Base-by-base conservation (phyloP, 2,113 vertebrate genomes). In the Brevimyrus niger region DNA sequence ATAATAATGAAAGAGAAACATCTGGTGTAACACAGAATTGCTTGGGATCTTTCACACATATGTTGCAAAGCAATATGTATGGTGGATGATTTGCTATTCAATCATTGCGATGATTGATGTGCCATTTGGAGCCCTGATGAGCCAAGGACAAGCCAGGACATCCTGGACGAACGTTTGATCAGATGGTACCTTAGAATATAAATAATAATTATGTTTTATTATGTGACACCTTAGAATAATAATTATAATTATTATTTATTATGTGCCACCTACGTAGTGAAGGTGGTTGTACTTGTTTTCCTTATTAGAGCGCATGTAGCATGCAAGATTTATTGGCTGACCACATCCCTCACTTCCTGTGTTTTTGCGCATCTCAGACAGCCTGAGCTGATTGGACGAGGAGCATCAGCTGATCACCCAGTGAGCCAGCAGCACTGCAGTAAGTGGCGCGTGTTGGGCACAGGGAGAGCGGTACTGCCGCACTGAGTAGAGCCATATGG, bases 401-500 rank as follows among this genome's bases (percentile, higher is more conserved):
- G 98, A 99, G 89, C 98, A 99, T 93, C 93, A 97, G 23, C 96
- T 99, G 11, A 99, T 99, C 6, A 97, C 98, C 85, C 94, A 98
- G 50, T 99, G 99, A 89, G 96, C 97, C 0, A 96, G 96, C 31
- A 94, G 93, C 27, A 5, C 94, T 69, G 89, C 95, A 31, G 98
- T 99, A 91, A 97, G 98, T 95, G 31, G 85, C 21, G 21, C 83
- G 23, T 50, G 47, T 27, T 50, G 83, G 23, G 7, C 47, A 15
- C 23, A n/a, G 44, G 2, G 19, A 46, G 83, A 48, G 47, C 9
- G 0, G 44, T 85, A n/a, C 48, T 50, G 10, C 83, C 23, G 47
- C 44, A 50, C 8, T 48, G 83, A 27, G n/a, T 47, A 10, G 6
- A 86, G 23, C 46, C 44, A 86, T 50, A 86, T 15, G n/a, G 83